Evolutionary conservation across 2,888 invertebrate species (phyloP).

Genomic region (Drosophila parthenogenetica): DNA sequence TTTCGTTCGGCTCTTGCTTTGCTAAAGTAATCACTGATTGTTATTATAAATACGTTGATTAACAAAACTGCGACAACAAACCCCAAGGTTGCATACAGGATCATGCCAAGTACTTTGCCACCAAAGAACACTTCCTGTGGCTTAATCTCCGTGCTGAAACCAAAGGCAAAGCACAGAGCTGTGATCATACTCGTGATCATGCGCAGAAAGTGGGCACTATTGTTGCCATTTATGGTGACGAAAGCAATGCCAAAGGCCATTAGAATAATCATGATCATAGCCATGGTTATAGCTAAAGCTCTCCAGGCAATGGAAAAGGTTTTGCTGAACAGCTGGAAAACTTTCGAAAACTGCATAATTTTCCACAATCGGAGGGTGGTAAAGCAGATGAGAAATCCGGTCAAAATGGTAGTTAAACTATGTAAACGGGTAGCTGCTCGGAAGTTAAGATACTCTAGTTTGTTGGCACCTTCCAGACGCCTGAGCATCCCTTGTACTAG

Average conservation of each 20-base stretch:
- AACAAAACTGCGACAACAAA: slow-evolving; percentile 75
- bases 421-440: slow-evolving; percentile 68
- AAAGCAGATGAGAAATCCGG: slow-evolving; percentile 77
- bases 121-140: slow-evolving; percentile 69
- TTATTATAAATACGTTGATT: slow-evolving; percentile 79
- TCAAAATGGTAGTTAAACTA: slow-evolving; percentile 45
- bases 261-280: slow-evolving; percentile 70
- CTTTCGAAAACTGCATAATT: slow-evolving; percentile 78
- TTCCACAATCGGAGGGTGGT: slow-evolving; percentile 83
- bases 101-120: slow-evolving; percentile 70
- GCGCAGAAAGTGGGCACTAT: slow-evolving; percentile 61
- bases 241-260: slow-evolving; percentile 69
- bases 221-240: slow-evolving; percentile 78
- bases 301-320: slow-evolving; percentile 68
- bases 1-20: slow-evolving; percentile 43
- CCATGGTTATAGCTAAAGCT: slow-evolving; percentile 58
- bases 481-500: slow-evolving; percentile 59
- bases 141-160: slow-evolving; percentile 60
- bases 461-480: slow-evolving; percentile 62
- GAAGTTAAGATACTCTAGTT: slow-evolving; percentile 79
- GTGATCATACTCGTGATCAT: slow-evolving; percentile 65
- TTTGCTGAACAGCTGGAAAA: slow-evolving; percentile 77
- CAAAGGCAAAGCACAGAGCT: slow-evolving; percentile 75
- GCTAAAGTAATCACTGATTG: slow-evolving; percentile 74
- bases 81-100: slow-evolving; percentile 71